These are phyloP conservation scores for Tragulus kanchil DNA, from an alignment of 2,113 vertebrate species.

Conservation along the genomic window DNA sequence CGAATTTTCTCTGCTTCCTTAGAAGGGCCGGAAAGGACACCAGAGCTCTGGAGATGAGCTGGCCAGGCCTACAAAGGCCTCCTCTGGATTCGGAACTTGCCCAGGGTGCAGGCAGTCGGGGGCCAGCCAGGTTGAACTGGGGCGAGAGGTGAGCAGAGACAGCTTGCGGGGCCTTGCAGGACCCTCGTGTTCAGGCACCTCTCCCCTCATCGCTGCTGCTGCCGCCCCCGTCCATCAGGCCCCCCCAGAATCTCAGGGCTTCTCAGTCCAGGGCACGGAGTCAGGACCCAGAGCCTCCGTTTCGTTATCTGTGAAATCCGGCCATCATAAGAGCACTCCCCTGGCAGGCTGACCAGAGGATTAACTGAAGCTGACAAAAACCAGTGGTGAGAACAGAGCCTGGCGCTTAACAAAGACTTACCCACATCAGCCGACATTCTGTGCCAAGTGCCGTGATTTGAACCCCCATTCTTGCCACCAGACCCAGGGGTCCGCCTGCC, in stretches of 20 bases:
- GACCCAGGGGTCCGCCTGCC: neutral
- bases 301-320: neutral
- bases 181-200: fast-evolving
- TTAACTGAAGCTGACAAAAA: too few species aligned
- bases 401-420: neutral
- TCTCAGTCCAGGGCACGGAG: neutral
- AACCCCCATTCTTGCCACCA: neutral
- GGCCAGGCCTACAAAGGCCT: neutral
- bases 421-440: fast-evolving
- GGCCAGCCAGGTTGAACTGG: neutral
- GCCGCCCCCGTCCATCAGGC: fast-evolving
- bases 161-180: neutral
- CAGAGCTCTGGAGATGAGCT: neutral
- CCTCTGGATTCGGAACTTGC: neutral
- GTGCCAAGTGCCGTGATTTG: fast-evolving
- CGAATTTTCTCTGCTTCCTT: conserved; percentile 27
- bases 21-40: neutral
- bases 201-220: neutral
- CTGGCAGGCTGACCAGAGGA: neutral
- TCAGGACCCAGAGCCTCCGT: neutral
- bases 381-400: neutral
- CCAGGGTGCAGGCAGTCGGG: neutral
- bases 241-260: neutral
- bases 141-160: neutral
- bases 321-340: too few species aligned